These are phyloP conservation scores for Sinocyclocheilus grahami DNA, from an alignment of 2,113 vertebrate genomes.

Conservation along the genomic window DNA sequence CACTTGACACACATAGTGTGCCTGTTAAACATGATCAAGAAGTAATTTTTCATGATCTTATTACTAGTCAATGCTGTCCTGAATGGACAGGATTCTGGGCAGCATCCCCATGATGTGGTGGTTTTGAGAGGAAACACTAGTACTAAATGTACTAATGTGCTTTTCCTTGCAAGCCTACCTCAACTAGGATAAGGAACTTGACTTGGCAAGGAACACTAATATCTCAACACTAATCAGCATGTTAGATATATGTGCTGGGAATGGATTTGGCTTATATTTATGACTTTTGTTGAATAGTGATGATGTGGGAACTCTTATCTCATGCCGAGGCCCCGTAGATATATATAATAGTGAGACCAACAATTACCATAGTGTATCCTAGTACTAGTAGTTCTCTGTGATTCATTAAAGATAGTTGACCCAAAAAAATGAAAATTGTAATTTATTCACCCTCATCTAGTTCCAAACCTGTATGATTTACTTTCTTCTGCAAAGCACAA, in stretches of 20 bases:
- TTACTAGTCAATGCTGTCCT: slow-evolving; percentile 6
- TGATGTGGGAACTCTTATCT: slow-evolving; percentile 9
- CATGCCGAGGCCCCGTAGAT: slow-evolving; percentile 1
- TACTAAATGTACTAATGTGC: background rate
- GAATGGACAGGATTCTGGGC: slow-evolving; percentile 2
- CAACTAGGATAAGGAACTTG: background rate
- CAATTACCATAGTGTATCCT: slow-evolving; percentile 6
- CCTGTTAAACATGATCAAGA: slow-evolving; percentile 9
- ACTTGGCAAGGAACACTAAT: background rate
- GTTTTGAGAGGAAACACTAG: slow-evolving; percentile 9
- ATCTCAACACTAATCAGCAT: background rate
- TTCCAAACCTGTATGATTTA: background rate
- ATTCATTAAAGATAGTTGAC: slow-evolving; percentile 22
- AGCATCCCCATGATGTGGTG: slow-evolving; percentile 3
- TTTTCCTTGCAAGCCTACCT: slow-evolving; percentile 29
- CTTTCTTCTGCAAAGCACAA: background rate
- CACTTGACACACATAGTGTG: slow-evolving; percentile 35
- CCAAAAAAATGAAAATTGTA: background rate
- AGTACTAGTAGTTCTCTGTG: slow-evolving; percentile 15
- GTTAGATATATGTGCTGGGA: slow-evolving; percentile 16
- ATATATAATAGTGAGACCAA: background rate
- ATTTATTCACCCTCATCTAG: background rate
- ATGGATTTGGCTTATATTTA: slow-evolving; percentile 9
- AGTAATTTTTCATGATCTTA: slow-evolving; percentile 41
- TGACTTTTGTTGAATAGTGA: background rate